Evolutionary conservation across 2,113 vertebrate genomes (phyloP).

Genomic region (Atlantisia rogersi): DNA sequence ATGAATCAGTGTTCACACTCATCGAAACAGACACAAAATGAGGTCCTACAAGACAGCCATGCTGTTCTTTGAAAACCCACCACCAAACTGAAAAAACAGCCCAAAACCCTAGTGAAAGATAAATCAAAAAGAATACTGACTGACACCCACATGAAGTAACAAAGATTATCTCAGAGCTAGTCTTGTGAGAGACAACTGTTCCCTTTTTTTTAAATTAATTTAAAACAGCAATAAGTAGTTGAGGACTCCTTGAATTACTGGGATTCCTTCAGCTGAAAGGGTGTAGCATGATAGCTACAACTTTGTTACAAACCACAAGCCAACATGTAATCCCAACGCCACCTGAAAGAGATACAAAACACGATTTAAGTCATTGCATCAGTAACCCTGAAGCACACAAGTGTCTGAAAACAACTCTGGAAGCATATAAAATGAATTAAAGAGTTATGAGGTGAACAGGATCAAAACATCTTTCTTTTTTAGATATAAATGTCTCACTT

Average conservation of each 20-base stretch:
- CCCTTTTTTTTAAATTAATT: neutral
- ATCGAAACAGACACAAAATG: neutral
- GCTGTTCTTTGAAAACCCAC: neutral
- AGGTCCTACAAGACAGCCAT: neutral
- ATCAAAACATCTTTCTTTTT: neutral
- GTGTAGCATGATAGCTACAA: conserved; percentile 88
- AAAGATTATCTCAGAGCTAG: neutral
- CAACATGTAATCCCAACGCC: conserved; percentile 97
- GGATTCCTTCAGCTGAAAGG: conserved; percentile 83
- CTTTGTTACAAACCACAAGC: conserved; percentile 98
- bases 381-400: neutral
- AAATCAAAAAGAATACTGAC: neutral
- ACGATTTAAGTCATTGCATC: accelerated
- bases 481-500: neutral
- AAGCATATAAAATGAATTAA: neutral
- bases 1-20: neutral
- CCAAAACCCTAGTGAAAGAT: neutral
- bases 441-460: neutral
- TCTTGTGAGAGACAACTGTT: neutral
- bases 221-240: neutral
- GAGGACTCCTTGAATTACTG: neutral
- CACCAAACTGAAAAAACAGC: neutral
- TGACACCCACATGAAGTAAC: neutral
- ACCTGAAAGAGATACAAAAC: conserved; percentile 77
- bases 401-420: neutral